A percentile compares a stretch with the other conserved stretches of the same genome.
These are phyloP conservation scores for Nymphalis c-album DNA, from an alignment of 2,888 invertebrate genomes.

Conservation along the genomic window DNA sequence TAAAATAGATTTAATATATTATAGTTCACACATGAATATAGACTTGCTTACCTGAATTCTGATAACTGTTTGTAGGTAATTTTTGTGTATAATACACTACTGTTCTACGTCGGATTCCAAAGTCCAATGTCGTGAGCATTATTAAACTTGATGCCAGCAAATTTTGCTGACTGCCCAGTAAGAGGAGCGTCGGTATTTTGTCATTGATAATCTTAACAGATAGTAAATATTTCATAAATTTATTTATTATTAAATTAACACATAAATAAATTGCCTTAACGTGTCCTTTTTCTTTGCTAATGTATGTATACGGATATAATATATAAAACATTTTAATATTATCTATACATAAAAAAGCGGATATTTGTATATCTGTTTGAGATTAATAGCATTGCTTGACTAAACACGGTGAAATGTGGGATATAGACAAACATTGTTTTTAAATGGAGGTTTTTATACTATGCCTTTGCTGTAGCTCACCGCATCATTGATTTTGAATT, in stretches of 20 bases:
- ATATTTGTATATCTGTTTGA: too few relatives aligned
- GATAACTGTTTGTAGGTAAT: not conserved
- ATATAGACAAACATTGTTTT: too few relatives aligned
- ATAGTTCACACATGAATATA: too few relatives aligned
- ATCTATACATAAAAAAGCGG: too few relatives aligned
- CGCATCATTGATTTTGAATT: too few relatives aligned
- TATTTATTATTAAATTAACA: not conserved
- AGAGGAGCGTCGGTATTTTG: slow-evolving; percentile 47
- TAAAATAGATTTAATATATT: too few relatives aligned
- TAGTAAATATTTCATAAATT: not conserved
- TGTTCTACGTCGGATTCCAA: slow-evolving; percentile 39
- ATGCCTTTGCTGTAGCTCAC: too few relatives aligned
- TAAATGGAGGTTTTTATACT: too few relatives aligned
- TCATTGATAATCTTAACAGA: slow-evolving; percentile 33
- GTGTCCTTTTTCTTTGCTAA: not conserved
- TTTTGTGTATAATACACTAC: not conserved
- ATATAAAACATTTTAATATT: too few relatives aligned
- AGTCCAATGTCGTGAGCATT: slow-evolving; percentile 52
- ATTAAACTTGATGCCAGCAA: slow-evolving; percentile 48
- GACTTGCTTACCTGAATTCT: too few relatives aligned
- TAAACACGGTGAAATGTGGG: too few relatives aligned
- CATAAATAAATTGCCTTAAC: not conserved
- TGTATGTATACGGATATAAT: not conserved
- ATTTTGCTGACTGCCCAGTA: slow-evolving; percentile 57
- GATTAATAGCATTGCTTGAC: too few relatives aligned